Conservation (phyloP, 2,888 invertebrate species). For the Athetis lepigone region DNA sequence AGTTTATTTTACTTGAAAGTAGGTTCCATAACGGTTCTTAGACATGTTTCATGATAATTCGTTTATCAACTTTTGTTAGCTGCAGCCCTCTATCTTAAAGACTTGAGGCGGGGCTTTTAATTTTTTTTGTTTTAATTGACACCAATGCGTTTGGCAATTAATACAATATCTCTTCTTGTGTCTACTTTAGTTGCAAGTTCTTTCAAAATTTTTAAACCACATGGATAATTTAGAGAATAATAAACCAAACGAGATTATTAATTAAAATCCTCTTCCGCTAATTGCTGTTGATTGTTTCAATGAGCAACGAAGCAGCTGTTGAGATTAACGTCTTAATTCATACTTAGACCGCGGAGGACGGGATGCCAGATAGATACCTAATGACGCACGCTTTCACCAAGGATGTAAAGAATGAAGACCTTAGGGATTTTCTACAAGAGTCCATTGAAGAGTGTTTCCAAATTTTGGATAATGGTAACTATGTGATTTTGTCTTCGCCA, state of each 20-base stretch:
- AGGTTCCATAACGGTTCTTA: no score
- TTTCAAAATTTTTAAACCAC: background rate
- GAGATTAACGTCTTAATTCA: conserved; percentile 29
- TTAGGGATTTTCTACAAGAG: conserved; percentile 93
- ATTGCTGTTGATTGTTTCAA: conserved; percentile 52
- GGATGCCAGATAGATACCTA: conserved; percentile 92
- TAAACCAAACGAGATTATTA: background rate
- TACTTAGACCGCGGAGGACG: conserved; percentile 90
- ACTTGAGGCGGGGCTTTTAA: no score
- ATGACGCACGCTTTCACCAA: conserved; percentile 91
- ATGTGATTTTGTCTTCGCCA: background rate
- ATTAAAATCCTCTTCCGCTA: conserved; percentile 29
- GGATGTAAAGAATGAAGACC: conserved; percentile 91
- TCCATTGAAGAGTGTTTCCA: conserved; percentile 93
- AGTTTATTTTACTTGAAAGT: no score
- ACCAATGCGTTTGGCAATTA: no score
- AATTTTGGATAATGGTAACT: conserved; percentile 87
- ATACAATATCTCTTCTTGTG: no score
- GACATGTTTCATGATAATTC: no score
- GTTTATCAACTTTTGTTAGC: no score
- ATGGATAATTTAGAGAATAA: background rate
- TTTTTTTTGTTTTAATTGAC: no score
- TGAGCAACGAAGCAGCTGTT: conserved; percentile 22
- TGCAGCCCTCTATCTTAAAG: no score
- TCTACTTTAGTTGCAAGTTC: background rate